These are phyloP conservation scores for Myiozetetes cayanensis DNA, from an alignment of 2,113 vertebrate species.

Conservation along the genomic window DNA sequence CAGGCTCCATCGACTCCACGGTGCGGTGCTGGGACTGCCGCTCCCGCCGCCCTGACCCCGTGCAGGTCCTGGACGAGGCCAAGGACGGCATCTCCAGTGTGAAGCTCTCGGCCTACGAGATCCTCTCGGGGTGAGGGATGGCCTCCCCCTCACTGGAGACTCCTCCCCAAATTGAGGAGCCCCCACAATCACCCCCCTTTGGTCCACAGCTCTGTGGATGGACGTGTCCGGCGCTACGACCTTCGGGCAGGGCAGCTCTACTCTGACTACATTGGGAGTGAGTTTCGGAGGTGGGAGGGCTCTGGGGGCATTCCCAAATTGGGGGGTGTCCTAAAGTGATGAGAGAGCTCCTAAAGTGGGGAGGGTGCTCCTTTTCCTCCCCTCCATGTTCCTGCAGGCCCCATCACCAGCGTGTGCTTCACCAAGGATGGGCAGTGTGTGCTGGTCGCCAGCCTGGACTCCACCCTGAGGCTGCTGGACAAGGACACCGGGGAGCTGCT, in stretches of 20 bases:
- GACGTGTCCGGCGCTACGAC: slow-evolving; percentile 85
- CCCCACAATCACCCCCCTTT: background rate
- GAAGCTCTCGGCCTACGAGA: slow-evolving; percentile 84
- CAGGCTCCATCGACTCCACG: slow-evolving; percentile 89
- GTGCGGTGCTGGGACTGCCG: slow-evolving; percentile 91
- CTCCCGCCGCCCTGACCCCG: slow-evolving; percentile 80
- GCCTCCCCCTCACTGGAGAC: background rate
- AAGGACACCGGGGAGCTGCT: slow-evolving; percentile 92
- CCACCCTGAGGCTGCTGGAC: slow-evolving; percentile 85
- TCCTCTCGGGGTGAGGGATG: slow-evolving; percentile 84
- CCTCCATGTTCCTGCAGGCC: slow-evolving; percentile 68
- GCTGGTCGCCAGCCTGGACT: slow-evolving; percentile 86
- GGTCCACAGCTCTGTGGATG: slow-evolving; percentile 79
- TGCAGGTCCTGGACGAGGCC: slow-evolving; percentile 87
- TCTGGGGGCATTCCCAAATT: too few species aligned
- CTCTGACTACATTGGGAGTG: slow-evolving; percentile 89
- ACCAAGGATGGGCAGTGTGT: slow-evolving; percentile 88
- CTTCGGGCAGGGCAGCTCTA: slow-evolving; percentile 87
- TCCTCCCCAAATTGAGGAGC: accelerated
- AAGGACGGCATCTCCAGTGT: slow-evolving; percentile 89
- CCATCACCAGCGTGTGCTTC: slow-evolving; percentile 94
- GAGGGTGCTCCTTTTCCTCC: too few species aligned
- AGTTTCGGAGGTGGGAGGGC: slow-evolving; percentile 10
- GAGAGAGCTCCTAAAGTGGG: too few species aligned
- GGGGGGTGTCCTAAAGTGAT: too few species aligned